A percentile compares a stretch with the other conserved stretches of the same genome.
These are phyloP conservation scores for Apaloderma vittatum DNA, from an alignment of 2,113 vertebrate genomes.

Conservation along the genomic window DNA sequence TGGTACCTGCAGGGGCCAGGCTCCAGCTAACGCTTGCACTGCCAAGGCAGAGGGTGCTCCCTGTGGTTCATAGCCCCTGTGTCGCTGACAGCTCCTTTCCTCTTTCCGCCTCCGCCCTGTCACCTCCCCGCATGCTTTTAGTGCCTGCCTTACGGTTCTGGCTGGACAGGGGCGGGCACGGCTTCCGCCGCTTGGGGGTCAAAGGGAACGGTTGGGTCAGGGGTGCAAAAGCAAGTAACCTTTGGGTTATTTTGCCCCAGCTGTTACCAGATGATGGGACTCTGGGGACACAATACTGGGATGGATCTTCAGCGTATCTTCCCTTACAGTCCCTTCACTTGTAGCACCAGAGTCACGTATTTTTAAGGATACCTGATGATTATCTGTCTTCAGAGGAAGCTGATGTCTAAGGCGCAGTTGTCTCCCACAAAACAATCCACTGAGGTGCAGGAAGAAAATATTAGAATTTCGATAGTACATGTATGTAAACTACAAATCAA, in stretches of 20 bases:
- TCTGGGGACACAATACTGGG: neutral
- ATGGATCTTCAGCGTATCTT: neutral
- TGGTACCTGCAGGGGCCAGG: neutral
- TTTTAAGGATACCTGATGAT: neutral
- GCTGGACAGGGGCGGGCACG: neutral
- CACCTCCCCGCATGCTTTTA: neutral
- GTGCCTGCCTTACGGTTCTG: neutral
- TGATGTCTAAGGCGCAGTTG: neutral
- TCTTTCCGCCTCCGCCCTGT: neutral
- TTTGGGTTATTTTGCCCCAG: neutral
- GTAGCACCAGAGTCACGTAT: neutral
- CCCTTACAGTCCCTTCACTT: neutral
- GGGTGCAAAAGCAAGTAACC: neutral
- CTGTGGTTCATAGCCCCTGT: neutral
- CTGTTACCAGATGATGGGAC: neutral
- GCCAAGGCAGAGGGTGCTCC: neutral
- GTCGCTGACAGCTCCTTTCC: neutral
- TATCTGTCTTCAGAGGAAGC: neutral
- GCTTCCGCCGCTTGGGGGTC: neutral
- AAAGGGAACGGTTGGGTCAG: neutral
- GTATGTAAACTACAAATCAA: neutral
- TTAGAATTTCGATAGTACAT: neutral
- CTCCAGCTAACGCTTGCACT: neutral
- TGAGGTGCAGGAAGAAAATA: neutral
- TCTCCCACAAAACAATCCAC: neutral